phyloP scores from a whole-genome alignment of 2,888 invertebrate species.

The Coecobrya sp. region DNA sequence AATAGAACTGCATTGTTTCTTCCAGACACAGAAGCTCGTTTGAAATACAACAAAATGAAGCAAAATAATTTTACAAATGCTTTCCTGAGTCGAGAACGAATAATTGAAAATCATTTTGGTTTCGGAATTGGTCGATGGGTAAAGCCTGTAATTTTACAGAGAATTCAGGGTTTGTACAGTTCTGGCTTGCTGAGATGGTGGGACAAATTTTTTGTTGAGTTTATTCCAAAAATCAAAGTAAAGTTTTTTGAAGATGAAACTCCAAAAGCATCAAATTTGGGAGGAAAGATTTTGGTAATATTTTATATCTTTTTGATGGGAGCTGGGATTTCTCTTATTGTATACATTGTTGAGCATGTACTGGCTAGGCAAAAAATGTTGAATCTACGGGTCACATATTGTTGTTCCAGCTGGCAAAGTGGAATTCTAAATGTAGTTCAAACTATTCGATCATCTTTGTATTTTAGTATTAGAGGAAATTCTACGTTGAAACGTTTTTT shows the following conservation, averaged over 20 bases:
- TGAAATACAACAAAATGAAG: conserved; percentile 1
- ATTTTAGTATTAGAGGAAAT: no score
- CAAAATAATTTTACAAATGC: background rate
- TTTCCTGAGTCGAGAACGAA: background rate
- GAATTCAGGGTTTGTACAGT: background rate
- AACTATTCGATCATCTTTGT: no score
- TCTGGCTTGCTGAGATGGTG: background rate
- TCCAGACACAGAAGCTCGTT: background rate
- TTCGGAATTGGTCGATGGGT: background rate
- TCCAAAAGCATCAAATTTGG: background rate
- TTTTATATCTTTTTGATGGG: no score
- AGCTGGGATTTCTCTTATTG: no score
- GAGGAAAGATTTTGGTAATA: background rate
- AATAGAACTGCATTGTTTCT: conserved; percentile 16
- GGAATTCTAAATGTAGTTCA: no score
- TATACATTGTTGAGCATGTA: no score
- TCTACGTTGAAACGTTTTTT: no score
- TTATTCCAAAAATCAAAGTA: conserved; percentile 1
- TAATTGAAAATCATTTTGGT: background rate
- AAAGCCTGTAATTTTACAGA: background rate
- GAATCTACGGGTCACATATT: no score
- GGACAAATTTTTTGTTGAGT: background rate
- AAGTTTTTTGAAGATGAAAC: background rate
- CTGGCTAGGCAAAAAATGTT: no score
- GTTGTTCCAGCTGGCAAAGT: no score